Base-by-base conservation (phyloP, 2,888 invertebrate species). In the Microplitis manilae region DNA sequence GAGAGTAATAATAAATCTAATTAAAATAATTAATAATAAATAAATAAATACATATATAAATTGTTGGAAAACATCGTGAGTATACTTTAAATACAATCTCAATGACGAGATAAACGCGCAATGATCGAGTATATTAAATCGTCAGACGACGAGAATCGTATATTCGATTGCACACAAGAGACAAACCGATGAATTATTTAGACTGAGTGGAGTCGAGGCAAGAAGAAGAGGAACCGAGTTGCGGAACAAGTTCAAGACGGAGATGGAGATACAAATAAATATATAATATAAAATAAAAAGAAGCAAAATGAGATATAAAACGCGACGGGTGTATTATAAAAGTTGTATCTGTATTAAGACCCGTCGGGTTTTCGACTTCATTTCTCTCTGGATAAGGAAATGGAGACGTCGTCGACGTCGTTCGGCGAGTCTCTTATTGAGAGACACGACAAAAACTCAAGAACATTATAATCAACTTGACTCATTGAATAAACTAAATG, bases 331-430 rank as follows among this genome's bases (percentile, higher is more conserved):
- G 38, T 59, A 62, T 65, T 41, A 65, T 73, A 50, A 65, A 65
- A 67, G 67, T 73, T 73, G 73, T 30, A 65, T 73, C 73, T 73
- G 73, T 73, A 73, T 73, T 73, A 73, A 73, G 68, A 75, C 60
- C 68, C 68, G 61, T 60, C 38, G 74, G 15, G 60, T 68, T 61
- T 75, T 75, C 60, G 68, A 75, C 74, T 75, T 75, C 41, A 75
- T 75, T 75, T 68, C 68, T 75, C 61, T 68, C 68, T 68, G 74
- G 40, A 75, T 75, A 75, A 75, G 74, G 74, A 68, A 75, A 75
- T 75, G 74, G 74, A 75, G 68, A 68, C 41, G 68, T 68, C 65
- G 20, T 50, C 50, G 71, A 72, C 71, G 71, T 72, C 62, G 68
- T 20, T n/a, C 40, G 50, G 8, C n/a, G 40, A 65, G 50, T 41